Conservation (phyloP, 1,140 invertebrate genomes). For the Spodoptera frugiperda region DNA sequence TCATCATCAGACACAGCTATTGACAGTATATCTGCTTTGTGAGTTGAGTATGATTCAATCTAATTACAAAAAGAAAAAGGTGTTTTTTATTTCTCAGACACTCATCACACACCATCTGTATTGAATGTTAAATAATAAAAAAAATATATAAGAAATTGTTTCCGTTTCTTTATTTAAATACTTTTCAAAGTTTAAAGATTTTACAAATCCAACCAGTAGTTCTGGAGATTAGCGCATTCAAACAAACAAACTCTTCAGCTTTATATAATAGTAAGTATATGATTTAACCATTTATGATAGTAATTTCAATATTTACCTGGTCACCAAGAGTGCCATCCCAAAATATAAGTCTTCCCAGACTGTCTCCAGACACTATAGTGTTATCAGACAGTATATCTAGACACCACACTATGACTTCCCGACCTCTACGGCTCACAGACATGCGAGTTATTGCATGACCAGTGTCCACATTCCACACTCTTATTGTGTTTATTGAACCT, state of each 20-base stretch:
- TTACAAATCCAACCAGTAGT: too few relatives aligned
- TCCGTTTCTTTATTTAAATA: too few relatives aligned
- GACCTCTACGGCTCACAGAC: slow-evolving; percentile 88
- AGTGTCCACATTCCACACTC: slow-evolving; percentile 94
- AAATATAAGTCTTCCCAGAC: slow-evolving; percentile 93
- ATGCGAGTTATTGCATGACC: slow-evolving; percentile 95
- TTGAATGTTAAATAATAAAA: too few relatives aligned
- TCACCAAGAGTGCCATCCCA: slow-evolving; percentile 94
- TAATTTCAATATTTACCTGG: slow-evolving; percentile 74
- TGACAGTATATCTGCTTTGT: slow-evolving; percentile 92
- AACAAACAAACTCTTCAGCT: too few relatives aligned
- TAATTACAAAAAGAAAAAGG: slow-evolving; percentile 53
- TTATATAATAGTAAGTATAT: too few relatives aligned
- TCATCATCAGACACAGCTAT: slow-evolving; percentile 91
- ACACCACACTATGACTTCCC: slow-evolving; percentile 95
- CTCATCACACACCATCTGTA: too few relatives aligned
- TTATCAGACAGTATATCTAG: slow-evolving; percentile 92
- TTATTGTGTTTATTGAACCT: slow-evolving; percentile 93
- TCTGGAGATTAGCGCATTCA: too few relatives aligned
- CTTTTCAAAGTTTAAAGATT: too few relatives aligned
- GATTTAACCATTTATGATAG: too few relatives aligned
- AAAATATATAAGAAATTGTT: too few relatives aligned
- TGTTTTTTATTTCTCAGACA: too few relatives aligned
- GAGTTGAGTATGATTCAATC: slow-evolving; percentile 91
- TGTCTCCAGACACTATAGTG: slow-evolving; percentile 96